Percentiles rank a stretch among this genome's conserved stretches.
Conservation (phyloP, 2,888 invertebrate species). For the Diplolepis rosae region DNA sequence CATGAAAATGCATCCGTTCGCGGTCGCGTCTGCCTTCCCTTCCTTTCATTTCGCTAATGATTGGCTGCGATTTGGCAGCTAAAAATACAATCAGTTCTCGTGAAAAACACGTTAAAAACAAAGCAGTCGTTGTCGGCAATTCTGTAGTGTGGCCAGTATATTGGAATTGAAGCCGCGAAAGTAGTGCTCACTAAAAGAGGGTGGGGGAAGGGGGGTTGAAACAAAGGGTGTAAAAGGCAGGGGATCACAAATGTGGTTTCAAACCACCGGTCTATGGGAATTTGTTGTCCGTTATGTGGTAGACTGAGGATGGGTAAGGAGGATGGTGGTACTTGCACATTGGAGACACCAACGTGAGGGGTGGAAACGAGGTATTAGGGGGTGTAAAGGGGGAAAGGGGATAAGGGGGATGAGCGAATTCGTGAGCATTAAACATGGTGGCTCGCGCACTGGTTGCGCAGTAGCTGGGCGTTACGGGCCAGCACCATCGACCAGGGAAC, state of each 20-base stretch:
- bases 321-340: not conserved
- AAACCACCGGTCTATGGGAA: conserved; percentile 2
- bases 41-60: conserved; percentile 55
- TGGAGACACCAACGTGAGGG: not conserved
- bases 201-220: not conserved
- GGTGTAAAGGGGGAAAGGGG: not conserved
- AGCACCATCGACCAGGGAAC: conserved; percentile 60
- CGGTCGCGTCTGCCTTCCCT: not conserved
- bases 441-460: conserved; percentile 62
- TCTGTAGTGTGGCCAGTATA: not conserved
- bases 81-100: conserved; percentile 63
- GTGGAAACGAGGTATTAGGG: not conserved
- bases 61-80: conserved; percentile 61
- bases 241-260: not conserved
- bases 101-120: conserved; percentile 63
- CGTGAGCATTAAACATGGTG: conserved; percentile 63
- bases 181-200: conserved; percentile 25
- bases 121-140: conserved; percentile 31
- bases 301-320: conserved; percentile 13
- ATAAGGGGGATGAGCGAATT: conserved; percentile 45
- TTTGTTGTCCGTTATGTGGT: conserved; percentile 35
- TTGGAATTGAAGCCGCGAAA: conserved; percentile 19
- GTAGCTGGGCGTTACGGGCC: conserved; percentile 60
- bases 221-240: conserved; percentile 8
- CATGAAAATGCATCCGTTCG: conserved; percentile 5